Evolutionary conservation across 2,888 invertebrate genomes (phyloP), one percentile per base, ranked within the genome.

Genomic region (Amorpha juglandis): DNA sequence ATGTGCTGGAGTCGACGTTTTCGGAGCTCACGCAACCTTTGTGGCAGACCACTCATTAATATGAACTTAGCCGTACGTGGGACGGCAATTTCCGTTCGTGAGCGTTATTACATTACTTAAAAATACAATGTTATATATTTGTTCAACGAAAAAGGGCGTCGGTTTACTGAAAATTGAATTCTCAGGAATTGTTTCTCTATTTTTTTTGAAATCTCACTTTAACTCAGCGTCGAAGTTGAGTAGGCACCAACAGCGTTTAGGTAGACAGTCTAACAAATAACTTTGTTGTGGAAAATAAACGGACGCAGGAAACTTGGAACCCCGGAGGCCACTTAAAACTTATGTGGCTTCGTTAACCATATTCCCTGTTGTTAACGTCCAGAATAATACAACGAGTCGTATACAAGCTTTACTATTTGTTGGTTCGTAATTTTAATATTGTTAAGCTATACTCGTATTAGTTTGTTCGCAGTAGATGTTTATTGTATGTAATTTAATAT

Each of bases 281-380:
- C 87, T 91, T 89, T 84, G 88, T 88, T 88, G 86, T 84, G 77
- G 78, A 82, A 88, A 87, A 88, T 89, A 90, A 91, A 89, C 87
- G 90, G 88, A 85, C 83, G 82, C 78, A 76, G 75, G 77, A 74
- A 91, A 90, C 89, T 91, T 87, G 76, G 74, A 72, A 73, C 88
- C 86, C 89, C 81, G 70, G 90, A 83, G 91, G 89, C 91, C 90
- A 91, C 90, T 92, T 92, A 88, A 90, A 92, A 91, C 90, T 92
- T 92, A 86, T 87, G 88, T 91, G 90, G 89, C 90, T 92, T 89
- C 85, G 89, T 88, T 89, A 88, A 84, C 87, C 88, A 86, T 84
- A 84, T 86, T 81, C 79, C 74, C 78, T 80, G 81, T 80, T 82
- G 86, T 82, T 84, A 82, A 82, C 82, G 74, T 73, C 77, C 74